Conservation (phyloP, 2,888 invertebrate species). For the Minunthozetes semirufus region DNA sequence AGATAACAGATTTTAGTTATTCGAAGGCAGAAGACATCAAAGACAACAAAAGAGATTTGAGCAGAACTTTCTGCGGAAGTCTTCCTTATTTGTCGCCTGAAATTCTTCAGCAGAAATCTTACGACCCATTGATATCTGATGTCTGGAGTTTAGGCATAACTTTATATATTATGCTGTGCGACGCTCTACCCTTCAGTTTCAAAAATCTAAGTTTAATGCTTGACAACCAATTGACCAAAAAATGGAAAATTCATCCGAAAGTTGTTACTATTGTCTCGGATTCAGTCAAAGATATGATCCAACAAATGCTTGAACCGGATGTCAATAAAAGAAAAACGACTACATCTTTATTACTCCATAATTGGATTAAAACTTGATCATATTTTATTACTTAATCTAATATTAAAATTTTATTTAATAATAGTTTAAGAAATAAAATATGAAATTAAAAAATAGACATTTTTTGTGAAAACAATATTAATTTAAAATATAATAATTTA, state of each 20-base stretch:
- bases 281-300: not conserved
- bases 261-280: not conserved
- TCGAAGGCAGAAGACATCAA: not conserved
- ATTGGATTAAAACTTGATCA: not conserved
- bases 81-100: constrained; percentile 17
- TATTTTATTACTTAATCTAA: too few species aligned
- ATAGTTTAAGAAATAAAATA: too few species aligned
- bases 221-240: not conserved
- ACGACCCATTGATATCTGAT: not conserved
- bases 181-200: not conserved
- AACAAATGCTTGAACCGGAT: not conserved
- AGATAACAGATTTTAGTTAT: constrained; percentile 18
- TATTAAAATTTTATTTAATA: too few species aligned
- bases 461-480: too few species aligned
- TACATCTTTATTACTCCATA: not conserved
- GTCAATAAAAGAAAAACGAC: not conserved
- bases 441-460: too few species aligned
- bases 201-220: not conserved
- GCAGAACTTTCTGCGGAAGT: constrained; percentile 14
- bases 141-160: constrained; percentile 9
- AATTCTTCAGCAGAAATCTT: constrained; percentile 9
- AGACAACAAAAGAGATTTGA: not conserved
- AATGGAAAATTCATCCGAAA: constrained; percentile 5
- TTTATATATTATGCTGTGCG: constrained; percentile 15
- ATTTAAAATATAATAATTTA: too few species aligned